Base-by-base conservation (phyloP, 53 echinoderm and acorn worm species). In the Crossaster papposus region DNA sequence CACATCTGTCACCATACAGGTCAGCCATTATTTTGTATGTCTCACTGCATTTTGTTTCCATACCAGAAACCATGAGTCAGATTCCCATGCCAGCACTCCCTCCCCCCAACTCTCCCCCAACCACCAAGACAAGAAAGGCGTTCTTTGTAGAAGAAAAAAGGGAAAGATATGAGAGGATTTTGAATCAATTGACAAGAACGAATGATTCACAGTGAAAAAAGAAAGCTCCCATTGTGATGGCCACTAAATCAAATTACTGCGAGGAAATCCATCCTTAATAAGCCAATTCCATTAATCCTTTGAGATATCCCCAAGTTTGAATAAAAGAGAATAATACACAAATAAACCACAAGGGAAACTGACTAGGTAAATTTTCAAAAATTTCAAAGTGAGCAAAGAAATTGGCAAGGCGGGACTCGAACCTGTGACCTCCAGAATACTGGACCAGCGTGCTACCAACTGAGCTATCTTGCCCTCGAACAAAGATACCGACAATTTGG, bases 181-280 rank as follows among this genome's bases (percentile, higher is more conserved):
- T 73, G 74, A 14, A n/a, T n/a, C n/a, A 17, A 13, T 35, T 73
- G 23, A 73, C 3, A 36, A 35, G 15, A 73, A 34, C 18, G 74
- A 0, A 73, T 73, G 74, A 73, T 35, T 73, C 74, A 73, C 74
- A 73, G 15, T 14, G 13, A 34, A 30, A 9, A 73, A 33, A 28
- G 74, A 73, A 73, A 73, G 28, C 14, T 73, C 35, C 74, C 74
- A 35, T 73, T 73, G 74, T 73, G 35, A 15, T 34, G 11, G 31
- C 23, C 30, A n/a, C 28, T 73, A 73, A 73, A 24, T 28, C 36
- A 34, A 73, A 58, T 58, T 73, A 30, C 30, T 14, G 22, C 5
- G 15, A 73, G 74, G 74, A 73, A 73, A 73, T 73, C 74, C 74
- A 73, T 73, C 15, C 31, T 28, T 30, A 73, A 73, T 32, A 20